Conservation (phyloP, 2,113 vertebrate species). For the Agapornis roseicollis region DNA sequence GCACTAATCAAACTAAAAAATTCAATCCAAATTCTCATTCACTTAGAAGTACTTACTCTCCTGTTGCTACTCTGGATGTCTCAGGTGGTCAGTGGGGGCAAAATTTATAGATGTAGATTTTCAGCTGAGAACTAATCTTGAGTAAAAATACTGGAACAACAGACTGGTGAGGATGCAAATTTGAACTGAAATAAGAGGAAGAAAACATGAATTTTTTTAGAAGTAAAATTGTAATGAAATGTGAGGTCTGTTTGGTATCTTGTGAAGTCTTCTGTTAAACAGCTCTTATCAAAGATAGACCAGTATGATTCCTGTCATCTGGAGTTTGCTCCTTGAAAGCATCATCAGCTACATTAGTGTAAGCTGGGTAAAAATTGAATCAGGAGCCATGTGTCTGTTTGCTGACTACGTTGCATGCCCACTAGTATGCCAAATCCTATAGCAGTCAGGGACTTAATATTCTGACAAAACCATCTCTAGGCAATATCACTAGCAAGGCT, state of each 20-base stretch:
- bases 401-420: background rate
- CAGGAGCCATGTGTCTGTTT: background rate
- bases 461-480: background rate
- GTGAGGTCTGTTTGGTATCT: background rate
- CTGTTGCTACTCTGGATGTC: background rate
- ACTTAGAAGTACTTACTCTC: background rate
- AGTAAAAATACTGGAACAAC: background rate
- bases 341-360: background rate
- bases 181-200: background rate
- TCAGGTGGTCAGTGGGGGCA: background rate
- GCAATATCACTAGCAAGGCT: background rate
- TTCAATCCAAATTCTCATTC: background rate
- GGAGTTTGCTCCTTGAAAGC: background rate
- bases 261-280: background rate
- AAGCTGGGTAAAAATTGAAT: background rate
- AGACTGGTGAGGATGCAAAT: background rate
- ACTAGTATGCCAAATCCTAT: background rate
- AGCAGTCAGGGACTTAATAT: background rate
- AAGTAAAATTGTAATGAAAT: background rate
- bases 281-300: background rate
- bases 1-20: background rate
- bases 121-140: background rate
- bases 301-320: background rate
- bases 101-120: background rate
- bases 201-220: background rate